Evolutionary conservation across 2,113 vertebrate species (phyloP), one percentile per base, ranked within the genome.

Genomic region (Sialia sialis): DNA sequence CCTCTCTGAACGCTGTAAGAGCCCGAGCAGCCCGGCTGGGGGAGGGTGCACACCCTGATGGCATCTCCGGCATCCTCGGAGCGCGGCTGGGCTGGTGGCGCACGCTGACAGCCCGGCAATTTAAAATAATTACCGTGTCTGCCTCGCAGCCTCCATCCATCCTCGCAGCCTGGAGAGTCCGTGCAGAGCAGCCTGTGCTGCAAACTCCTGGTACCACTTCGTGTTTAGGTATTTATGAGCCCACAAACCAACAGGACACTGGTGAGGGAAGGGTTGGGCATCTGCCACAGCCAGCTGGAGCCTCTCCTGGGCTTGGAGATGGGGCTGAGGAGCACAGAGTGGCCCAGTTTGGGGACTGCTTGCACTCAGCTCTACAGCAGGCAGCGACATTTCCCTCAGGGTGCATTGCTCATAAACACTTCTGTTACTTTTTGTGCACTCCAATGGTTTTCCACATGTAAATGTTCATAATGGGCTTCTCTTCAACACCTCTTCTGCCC

Each of bases 321-420:
- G 30, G 63, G 46, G 41, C 60, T 60, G 84, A 82, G 64, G 78
- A 85, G 23, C 73, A 64, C 49, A 16, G 26, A 43, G 13, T 9
- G 16, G 34, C 41, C 70, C 78, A 16, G 41, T n/a, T 48, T 56
- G 63, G 64, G 69, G 60, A 10, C 3, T n/a, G 49, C 30, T 84
- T 44, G 60, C 26, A 14, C 88, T 52, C 49, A 27, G 73, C 5
- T 0, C 38, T 10, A 1, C 2, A 43, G 60, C 9, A 74, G 58
- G n/a, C 0, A 0, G 34, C 3, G 38, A 16, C 34, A n/a, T 64
- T 55, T 75, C 1, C 0, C 81, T 55, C 64, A 6, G 84, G 55
- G 52, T 23, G 48, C 29, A 1, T 0, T 8, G 58, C 63, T 56
- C 46, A 6, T 2, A 41, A 88, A 49, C 5, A 8, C 20, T 81